A percentile compares a stretch with the other conserved stretches of the same genome.
These are phyloP conservation scores for Ophioninae sp. DNA, from an alignment of 2,888 invertebrate species.

Conservation along the genomic window DNA sequence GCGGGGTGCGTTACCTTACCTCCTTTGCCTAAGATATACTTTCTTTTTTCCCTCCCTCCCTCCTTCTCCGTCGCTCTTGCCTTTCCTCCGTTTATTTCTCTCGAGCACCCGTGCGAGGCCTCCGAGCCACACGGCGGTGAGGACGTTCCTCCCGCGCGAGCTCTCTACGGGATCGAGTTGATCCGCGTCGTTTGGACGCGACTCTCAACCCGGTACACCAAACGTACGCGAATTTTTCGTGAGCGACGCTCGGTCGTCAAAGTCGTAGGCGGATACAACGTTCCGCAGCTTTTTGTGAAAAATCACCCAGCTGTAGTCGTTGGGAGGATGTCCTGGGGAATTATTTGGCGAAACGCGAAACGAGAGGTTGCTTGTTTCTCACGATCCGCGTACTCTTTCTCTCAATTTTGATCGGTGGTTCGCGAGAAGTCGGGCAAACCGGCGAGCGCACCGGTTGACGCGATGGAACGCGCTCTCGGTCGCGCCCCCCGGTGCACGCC, in stretches of 20 bases:
- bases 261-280: not conserved
- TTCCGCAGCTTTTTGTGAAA: too few species aligned
- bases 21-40: slow-evolving; percentile 72
- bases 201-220: slow-evolving; percentile 8
- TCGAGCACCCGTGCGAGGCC: slow-evolving; percentile 24
- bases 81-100: slow-evolving; percentile 1
- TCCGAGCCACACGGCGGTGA: slow-evolving; percentile 20
- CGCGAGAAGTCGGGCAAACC: not conserved
- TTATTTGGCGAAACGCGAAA: too few species aligned
- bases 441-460: not conserved
- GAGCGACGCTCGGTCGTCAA: not conserved
- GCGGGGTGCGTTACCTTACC: slow-evolving; percentile 78
- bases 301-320: too few species aligned
- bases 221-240: not conserved
- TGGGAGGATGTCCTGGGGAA: too few species aligned
- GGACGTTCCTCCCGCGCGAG: slow-evolving; percentile 51
- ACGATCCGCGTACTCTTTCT: not conserved
- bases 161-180: not conserved
- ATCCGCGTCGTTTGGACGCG: slow-evolving; percentile 13
- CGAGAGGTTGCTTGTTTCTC: not conserved
- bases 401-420: slow-evolving; percentile 29
- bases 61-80: not conserved
- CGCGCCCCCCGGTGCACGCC: slow-evolving; percentile 33
- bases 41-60: slow-evolving; percentile 12
- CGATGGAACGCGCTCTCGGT: slow-evolving; percentile 50